Base-by-base conservation (phyloP, 2,888 invertebrate genomes). In the Heliothis peltigera region DNA sequence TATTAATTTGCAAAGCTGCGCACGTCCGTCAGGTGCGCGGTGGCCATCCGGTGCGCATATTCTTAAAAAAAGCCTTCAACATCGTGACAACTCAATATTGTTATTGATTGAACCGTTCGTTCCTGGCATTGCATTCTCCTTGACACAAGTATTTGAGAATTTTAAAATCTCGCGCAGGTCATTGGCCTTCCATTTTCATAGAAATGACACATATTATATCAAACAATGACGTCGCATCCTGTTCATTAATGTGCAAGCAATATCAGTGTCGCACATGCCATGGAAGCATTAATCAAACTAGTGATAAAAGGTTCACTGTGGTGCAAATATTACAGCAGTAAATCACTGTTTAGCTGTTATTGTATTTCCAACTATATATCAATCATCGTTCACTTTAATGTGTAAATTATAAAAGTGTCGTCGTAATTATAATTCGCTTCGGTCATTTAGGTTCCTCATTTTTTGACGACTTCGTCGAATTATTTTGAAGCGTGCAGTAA, bases 231-330 rank as follows among this genome's bases (percentile, higher is more conserved):
- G 71, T 75, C 79, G 83, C 82, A 83, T 85, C 85, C 84, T 87
- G 86, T 82, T 84, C 86, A 87, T 86, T 89, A 87, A 77, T 80
- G 84, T 77, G 70, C 75, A 69, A 77, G 76, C 79, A 79, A 77
- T 88, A 89, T 88, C 86, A 84, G 80, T 80, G 84, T 85, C 86
- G 79, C 86, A 85, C 88, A 89, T 87, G 86, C 87, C 86, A 85
- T 87, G 87, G 87, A 88, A 84, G 82, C 92, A 92, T 94, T 88
- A 90, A 93, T 94, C 92, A 93, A 80, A 81, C 59, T 54, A 78
- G 74, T 87, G 93, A 93, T 93, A 94, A 90, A 86, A 84, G 83
- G 83, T 86, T 85, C 86, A 86, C 77, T 84, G 82, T 79, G 63
- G 87, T 89, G 91, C 89, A 88, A 89, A 90, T 89, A 87, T 86